These are phyloP conservation scores for Rhopilema esculentum DNA, from an alignment of 30 jellyfish, hydroid and myxozoan species.

Conservation along the genomic window DNA sequence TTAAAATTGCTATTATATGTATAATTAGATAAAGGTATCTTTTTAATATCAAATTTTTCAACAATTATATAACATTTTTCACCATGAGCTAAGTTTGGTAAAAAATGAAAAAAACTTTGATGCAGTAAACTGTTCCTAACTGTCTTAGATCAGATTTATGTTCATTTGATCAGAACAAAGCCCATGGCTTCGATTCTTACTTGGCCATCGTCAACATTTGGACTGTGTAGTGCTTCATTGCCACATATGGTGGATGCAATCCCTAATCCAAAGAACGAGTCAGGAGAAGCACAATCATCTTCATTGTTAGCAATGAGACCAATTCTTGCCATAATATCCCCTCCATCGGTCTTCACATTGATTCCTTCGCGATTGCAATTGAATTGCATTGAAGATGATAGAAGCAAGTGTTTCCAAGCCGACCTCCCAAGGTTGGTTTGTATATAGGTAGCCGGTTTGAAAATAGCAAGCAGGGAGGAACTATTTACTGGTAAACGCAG, in stretches of 20 bases:
- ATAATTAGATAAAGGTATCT: too few species aligned
- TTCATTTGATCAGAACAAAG: background rate
- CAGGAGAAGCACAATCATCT: constrained; percentile 8
- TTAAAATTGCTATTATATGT: too few species aligned
- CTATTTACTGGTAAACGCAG: background rate
- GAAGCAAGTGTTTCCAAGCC: constrained; percentile 17
- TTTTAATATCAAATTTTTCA: too few species aligned
- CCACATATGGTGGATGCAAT: background rate
- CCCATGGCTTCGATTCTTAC: constrained; percentile 18
- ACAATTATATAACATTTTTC: too few species aligned
- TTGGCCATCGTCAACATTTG: constrained; percentile 10
- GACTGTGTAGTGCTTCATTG: background rate
- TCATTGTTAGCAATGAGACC: constrained; percentile 28
- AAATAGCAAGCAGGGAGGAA: constrained; percentile 13
- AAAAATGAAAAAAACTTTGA: too few species aligned
- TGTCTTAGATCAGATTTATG: too few species aligned
- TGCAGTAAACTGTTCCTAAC: too few species aligned
- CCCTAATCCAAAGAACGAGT: constrained; percentile 26
- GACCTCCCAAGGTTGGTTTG: background rate
- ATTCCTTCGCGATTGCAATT: constrained; percentile 34
- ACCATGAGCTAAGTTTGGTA: too few species aligned
- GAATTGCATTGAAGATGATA: constrained; percentile 12
- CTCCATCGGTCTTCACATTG: background rate
- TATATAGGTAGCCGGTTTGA: background rate
- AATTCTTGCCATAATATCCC: background rate